Base-by-base conservation (phyloP, 2,888 invertebrate species). In the Tetheella fluctuosa region DNA sequence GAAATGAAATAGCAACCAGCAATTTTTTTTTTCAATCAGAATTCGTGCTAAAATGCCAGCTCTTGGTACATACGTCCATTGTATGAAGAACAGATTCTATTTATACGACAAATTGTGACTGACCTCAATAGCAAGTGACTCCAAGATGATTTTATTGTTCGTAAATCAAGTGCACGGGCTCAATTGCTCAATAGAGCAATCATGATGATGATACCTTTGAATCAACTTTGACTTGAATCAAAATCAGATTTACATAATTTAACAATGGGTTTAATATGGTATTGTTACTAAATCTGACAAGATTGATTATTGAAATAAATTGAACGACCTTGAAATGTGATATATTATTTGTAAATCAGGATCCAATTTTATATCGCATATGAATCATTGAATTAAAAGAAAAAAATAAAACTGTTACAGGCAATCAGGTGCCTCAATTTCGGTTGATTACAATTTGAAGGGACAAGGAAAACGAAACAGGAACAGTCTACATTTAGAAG, bases 161-260 rank as follows among this genome's bases (percentile, higher is more conserved):
- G 63, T 68, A 17, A 48, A 48, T 10, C 75, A 73, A 79, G 68
- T 73, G 72, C 64, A 60, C 69, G 64, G 54, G 53, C 57, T 60
- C 63, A 77, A 80, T 78, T 79, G 78, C 69, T 74, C 78, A 80
- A 81, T 79, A 64, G 73, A 61, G 62, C 78, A 77, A 75, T 79
- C 70, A 73, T 55, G 68, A 68, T 69, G 68, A 68, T 68, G n/a
- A 30, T 54, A 54, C 28, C 17, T n/a, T 54, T 54, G 54, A 54
- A 48, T 20, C 48, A 48, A 37, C 65, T 65, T 59, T 20, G 42
- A 28, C 13, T 58, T 63, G 74, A 75, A 71, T 71, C 69, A 57
- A 62, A 3, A 34, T 37, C 17, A 20, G 13, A 54, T 54, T 12
- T 28, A 20, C 17, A 48, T 48, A 48, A 48, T 48, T 48, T 48